Percentiles rank a stretch among this genome's conserved stretches.
Evolutionary conservation across 2,888 invertebrate genomes (phyloP).

Genomic region (Machimus atricapillus): DNA sequence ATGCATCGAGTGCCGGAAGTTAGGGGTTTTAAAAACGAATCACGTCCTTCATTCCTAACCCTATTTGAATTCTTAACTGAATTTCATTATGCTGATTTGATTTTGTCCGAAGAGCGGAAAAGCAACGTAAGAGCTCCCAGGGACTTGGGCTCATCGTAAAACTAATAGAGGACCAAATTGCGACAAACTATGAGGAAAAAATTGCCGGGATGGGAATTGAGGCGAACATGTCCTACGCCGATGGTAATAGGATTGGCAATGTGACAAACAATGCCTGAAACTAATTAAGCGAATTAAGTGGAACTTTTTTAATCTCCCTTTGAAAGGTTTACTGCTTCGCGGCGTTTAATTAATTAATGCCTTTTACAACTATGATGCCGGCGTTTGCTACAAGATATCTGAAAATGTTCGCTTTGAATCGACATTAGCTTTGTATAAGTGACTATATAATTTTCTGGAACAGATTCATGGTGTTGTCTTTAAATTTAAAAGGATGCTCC

Average conservation of each 20-base stretch:
- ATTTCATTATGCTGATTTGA: slow-evolving; percentile 47
- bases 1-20: neutral
- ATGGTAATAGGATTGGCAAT: neutral
- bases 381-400: neutral
- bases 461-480: neutral
- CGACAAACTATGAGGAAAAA: neutral
- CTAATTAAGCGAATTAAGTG: slow-evolving; percentile 46
- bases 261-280: slow-evolving; percentile 24
- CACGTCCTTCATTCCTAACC: slow-evolving; percentile 47
- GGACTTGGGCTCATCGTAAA: neutral
- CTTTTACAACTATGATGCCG: neutral
- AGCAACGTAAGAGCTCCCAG: neutral
- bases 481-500: neutral
- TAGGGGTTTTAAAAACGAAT: slow-evolving; percentile 35
- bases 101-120: slow-evolving; percentile 35
- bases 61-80: slow-evolving; percentile 47
- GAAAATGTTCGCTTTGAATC: neutral
- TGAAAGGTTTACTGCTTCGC: neutral
- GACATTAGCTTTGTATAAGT: neutral
- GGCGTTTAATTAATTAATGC: slow-evolving; percentile 31
- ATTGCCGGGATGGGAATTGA: neutral
- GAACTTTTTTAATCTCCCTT: slow-evolving; percentile 33
- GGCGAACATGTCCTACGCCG: neutral
- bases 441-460: neutral
- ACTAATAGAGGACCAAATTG: neutral